A percentile compares a stretch with the other conserved stretches of the same genome.
These are phyloP conservation scores for Embidobia sp. DNA, from an alignment of 2,888 invertebrate genomes.

Conservation along the genomic window DNA sequence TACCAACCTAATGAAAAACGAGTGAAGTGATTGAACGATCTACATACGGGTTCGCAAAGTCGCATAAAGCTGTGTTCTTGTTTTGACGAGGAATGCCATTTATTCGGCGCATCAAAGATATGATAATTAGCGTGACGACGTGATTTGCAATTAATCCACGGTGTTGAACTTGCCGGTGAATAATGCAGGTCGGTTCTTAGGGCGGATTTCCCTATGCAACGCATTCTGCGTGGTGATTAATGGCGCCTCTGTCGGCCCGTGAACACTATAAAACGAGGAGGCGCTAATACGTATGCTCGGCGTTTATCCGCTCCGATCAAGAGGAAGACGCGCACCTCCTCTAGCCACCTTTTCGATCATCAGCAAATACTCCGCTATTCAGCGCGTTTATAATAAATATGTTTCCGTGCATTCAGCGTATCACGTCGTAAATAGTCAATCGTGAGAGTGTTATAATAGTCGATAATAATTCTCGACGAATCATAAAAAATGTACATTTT, in stretches of 20 bases:
- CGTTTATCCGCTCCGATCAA: conserved; percentile 70
- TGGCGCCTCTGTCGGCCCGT: conserved; percentile 73
- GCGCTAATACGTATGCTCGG: conserved; percentile 65
- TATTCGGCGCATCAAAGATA: conserved; percentile 63
- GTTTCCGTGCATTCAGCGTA: conserved; percentile 43
- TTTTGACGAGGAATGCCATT: conserved; percentile 24
- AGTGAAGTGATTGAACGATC: not conserved
- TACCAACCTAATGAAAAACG: conserved; percentile 6
- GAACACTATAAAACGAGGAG: conserved; percentile 75
- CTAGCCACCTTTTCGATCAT: conserved; percentile 55
- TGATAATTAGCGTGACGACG: conserved; percentile 71
- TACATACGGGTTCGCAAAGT: not conserved
- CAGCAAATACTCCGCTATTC: conserved; percentile 50
- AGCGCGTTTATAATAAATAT: conserved; percentile 59
- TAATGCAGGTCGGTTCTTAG: conserved; percentile 70
- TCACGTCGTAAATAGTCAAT: conserved; percentile 39
- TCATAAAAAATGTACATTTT: not conserved
- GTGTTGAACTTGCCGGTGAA: conserved; percentile 68
- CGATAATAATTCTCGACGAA: not conserved
- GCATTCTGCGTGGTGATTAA: conserved; percentile 69
- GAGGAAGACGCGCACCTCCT: conserved; percentile 60
- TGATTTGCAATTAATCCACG: conserved; percentile 77
- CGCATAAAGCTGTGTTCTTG: conserved; percentile 26
- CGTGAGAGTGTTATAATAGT: conserved; percentile 11
- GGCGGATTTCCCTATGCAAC: conserved; percentile 60